phyloP scores from a whole-genome alignment of 2,888 invertebrate species.

The Zaprionus lineosus region DNA sequence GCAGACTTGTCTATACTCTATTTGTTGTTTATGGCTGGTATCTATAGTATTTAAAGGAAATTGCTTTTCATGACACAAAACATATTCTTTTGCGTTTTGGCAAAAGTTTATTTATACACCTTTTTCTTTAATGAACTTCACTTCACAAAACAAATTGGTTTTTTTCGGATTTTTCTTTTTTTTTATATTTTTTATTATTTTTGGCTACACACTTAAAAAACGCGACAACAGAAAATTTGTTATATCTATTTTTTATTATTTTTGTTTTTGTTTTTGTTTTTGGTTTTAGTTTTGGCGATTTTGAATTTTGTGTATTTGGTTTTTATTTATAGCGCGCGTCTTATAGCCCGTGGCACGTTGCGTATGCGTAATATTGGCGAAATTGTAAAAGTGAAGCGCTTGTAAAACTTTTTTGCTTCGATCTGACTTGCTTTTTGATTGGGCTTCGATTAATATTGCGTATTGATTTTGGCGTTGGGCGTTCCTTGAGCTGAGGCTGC shows the following conservation, averaged over 20 bases:
- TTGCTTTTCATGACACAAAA: conserved; percentile 46
- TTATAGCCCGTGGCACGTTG: conserved; percentile 41
- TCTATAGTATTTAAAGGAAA: conserved; percentile 37
- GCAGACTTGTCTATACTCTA: conserved; percentile 15
- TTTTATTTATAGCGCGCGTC: conserved; percentile 47
- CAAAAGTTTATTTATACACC: conserved; percentile 29
- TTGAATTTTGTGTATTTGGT: conserved; percentile 17
- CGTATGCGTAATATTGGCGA: conserved; percentile 66
- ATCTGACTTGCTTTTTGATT: neutral
- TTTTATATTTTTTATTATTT: conserved; percentile 13
- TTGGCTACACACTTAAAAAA: conserved; percentile 63
- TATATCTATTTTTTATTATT: neutral
- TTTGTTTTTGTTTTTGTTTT: neutral
- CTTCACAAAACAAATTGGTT: conserved; percentile 45
- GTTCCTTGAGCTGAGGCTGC: neutral
- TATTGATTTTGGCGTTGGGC: neutral
- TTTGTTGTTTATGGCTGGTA: conserved; percentile 32
- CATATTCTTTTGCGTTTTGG: conserved; percentile 46
- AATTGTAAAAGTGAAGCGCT: no score
- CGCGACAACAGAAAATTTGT: conserved; percentile 50
- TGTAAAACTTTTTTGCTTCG: conserved; percentile 5
- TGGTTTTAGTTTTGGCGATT: no score
- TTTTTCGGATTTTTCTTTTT: conserved; percentile 15
- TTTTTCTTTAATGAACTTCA: conserved; percentile 50
- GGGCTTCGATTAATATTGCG: neutral